Base-by-base conservation (phyloP, 2,888 invertebrate genomes). In the Clepsis dumicolana region DNA sequence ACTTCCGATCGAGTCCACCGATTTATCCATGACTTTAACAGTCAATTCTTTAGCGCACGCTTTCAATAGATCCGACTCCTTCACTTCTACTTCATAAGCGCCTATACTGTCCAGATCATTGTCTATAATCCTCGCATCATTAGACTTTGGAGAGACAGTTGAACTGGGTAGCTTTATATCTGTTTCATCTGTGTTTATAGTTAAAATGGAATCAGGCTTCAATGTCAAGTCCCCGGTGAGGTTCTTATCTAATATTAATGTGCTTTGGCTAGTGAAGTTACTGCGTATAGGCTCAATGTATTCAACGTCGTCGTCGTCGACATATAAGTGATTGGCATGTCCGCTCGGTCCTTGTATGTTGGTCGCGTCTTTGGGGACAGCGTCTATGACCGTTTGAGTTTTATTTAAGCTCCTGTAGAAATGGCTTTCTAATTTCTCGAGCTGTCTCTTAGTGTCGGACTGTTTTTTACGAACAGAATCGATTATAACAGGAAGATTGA, bases 1-100 rank as follows among this genome's bases (percentile, higher is more conserved):
- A 93, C 96, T 96, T 80, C 97, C 97, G 81, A 97, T 97, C 66
- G 97, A 97, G 89, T 97, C 97, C 90, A 96, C 95, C 27, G 96
- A 96, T 77, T 95, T 95, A 91, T 96, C 96, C 96, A 96, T 96
- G 72, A 92, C 93, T 89, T 94, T 94, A 7, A 94, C 94, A 3
- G 90, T 89, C 56, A 93, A 77, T 53, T 91, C 86, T 71, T 90
- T 93, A 0, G 81, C 74, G 65, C 84, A 79, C 44, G 82, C 83
- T 71, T 89, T 90, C 44, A 89, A 79, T 54, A 93, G 77, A 81
- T 94, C 94, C 0, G 89, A 79, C 72, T 93, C 92, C 65, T 90
- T 93, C 0, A 94, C 90, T 75, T 93, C 91, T 56, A 94, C 91
- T 73, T 93, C 94, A 74, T 89, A 94, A 1, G 90, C 84, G 7